Evolutionary conservation across 2,113 vertebrate species (phyloP), one percentile per base, ranked within the genome.

Genomic region (Turnix velox): DNA sequence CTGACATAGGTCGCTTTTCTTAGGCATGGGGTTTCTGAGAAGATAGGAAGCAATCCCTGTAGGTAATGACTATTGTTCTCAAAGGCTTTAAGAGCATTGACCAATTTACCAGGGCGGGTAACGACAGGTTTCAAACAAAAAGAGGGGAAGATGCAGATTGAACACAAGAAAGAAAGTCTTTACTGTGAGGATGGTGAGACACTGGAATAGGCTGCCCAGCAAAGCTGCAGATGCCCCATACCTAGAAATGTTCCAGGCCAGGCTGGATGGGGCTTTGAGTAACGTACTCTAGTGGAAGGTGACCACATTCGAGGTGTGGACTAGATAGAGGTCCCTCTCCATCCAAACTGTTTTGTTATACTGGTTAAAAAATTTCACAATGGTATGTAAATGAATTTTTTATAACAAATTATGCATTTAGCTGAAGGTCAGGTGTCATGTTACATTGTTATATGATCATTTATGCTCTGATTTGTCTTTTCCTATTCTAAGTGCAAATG

Each of bases 151-250:
- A 30, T 82, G 73, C 78, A 28, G 30, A 12, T 39, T 67, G 15
- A 58, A 58, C 7, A n/a, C 20, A 35, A 59, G 25, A 22, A 23
- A 75, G 30, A 71, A 48, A 42, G 2, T 31, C 3, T 37, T 22
- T 0, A 4, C 22, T 0, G 0, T 31, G 18, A 18, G 33, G 12
- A 25, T 62, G 33, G 3, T 58, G 33, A 39, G 16, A 1, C 75
- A 27, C 10, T 63, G 54, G 23, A 25, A 33, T 14, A 54, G 39
- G n/a, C 24, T 85, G 17, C 20, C 9, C 24, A 30, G 52, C 46
- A 52, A 71, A 30, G 25, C 0, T 46, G 57, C 51, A 24, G 43
- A 2, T 28, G 68, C 24, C 15, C 13, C 14, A n/a, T 74, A 14
- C 22, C 13, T 82, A 54, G 35, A 6, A 35, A 45, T 4, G 1